phyloP scores from a whole-genome alignment of 2,888 invertebrate species.

The Pseudococcus viburni region DNA sequence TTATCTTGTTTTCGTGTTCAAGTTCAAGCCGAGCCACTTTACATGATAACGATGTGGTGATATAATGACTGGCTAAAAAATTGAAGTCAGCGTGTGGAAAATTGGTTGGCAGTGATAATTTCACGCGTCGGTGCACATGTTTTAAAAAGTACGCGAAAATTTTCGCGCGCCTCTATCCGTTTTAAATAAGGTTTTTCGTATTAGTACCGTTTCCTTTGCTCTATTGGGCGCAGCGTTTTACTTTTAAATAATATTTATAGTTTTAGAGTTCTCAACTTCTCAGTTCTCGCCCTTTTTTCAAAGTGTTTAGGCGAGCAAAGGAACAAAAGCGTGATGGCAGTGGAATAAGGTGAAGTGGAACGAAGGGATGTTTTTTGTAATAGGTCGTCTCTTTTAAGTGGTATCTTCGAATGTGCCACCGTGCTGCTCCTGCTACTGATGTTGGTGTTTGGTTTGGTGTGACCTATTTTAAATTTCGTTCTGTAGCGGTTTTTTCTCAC shows the following conservation, averaged over 20 bases:
- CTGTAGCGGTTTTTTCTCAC: not conserved
- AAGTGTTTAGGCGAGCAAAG: not conserved
- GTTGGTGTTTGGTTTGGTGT: not conserved
- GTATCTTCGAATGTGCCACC: not conserved
- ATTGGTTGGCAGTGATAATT: slow-evolving; percentile 28
- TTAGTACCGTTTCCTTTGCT: not conserved
- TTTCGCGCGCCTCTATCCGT: slow-evolving; percentile 2
- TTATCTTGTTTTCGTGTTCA: slow-evolving; percentile 27
- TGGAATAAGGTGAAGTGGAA: not conserved
- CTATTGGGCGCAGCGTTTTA: not conserved
- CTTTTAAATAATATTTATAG: not conserved
- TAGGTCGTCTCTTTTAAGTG: not conserved
- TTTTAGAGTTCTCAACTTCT: not conserved
- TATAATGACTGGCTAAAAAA: slow-evolving; percentile 20
- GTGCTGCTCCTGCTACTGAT: too few relatives aligned
- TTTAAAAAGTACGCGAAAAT: slow-evolving; percentile 14
- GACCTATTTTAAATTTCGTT: not conserved
- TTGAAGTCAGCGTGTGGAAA: slow-evolving; percentile 30
- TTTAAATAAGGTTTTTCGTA: not conserved
- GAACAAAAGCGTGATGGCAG: not conserved
- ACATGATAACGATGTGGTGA: slow-evolving; percentile 43
- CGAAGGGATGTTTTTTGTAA: not conserved
- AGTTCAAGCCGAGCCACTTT: slow-evolving; percentile 37
- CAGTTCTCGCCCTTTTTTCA: not conserved
- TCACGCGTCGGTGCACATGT: slow-evolving; percentile 28